phyloP scores from a whole-genome alignment of 1,140 invertebrate genomes.

The Hylyphantes graminicola region DNA sequence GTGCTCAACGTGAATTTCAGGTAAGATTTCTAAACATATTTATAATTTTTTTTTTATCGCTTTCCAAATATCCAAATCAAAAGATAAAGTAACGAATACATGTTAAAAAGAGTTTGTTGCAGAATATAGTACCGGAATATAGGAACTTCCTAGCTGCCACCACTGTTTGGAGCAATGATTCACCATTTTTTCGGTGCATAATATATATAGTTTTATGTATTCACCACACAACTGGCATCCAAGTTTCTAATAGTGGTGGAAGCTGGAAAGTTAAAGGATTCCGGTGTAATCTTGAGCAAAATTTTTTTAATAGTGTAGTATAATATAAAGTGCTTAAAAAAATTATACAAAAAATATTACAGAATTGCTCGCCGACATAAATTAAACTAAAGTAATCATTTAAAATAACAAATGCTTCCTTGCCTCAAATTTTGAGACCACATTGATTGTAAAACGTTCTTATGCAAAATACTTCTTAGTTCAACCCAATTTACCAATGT shows the following conservation, averaged over 20 bases:
- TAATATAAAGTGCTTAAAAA: neutral
- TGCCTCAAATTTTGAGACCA: too few species aligned
- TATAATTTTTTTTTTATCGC: conserved; percentile 5
- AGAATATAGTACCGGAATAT: too few species aligned
- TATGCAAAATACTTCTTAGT: neutral
- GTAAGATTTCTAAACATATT: conserved; percentile 75
- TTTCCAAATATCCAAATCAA: conserved; percentile 29
- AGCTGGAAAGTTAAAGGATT: neutral
- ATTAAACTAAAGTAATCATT: too few species aligned
- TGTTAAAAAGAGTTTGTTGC: too few species aligned
- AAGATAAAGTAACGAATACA: conserved; percentile 55
- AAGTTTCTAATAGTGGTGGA: neutral
- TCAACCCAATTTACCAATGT: neutral
- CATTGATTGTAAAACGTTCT: neutral
- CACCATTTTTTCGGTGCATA: too few species aligned
- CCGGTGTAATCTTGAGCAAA: neutral
- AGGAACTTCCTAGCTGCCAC: too few species aligned
- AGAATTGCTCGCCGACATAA: too few species aligned
- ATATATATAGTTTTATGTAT: neutral
- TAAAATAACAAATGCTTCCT: too few species aligned
- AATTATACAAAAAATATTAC: too few species aligned
- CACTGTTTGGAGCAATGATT: neutral
- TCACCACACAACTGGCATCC: too few species aligned
- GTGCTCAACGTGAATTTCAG: conserved; percentile 98
- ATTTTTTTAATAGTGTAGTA: neutral